A percentile compares a stretch with the other conserved stretches of the same genome.
These are phyloP conservation scores for Stomorhina lunata DNA, from an alignment of 2,888 invertebrate genomes.

Conservation along the genomic window DNA sequence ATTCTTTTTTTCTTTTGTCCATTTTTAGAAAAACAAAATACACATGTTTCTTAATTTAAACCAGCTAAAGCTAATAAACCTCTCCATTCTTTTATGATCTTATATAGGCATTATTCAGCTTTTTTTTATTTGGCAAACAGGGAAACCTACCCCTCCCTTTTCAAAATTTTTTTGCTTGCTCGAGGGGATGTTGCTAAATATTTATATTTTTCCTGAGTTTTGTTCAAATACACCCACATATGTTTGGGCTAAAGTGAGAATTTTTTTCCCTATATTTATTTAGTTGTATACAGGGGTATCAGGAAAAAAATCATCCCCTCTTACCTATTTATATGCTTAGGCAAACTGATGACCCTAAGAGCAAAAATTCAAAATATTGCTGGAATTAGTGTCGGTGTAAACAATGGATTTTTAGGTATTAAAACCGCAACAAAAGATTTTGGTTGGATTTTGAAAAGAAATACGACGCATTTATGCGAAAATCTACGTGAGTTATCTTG, in stretches of 20 bases:
- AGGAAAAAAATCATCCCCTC: constrained; percentile 26
- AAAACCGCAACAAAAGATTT: constrained; percentile 32
- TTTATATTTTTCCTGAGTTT: constrained; percentile 5
- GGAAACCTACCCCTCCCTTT: not conserved
- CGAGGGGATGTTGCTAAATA: constrained; percentile 35
- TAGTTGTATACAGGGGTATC: not conserved
- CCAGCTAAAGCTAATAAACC: constrained; percentile 64
- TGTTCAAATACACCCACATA: constrained; percentile 35
- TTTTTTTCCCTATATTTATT: not conserved
- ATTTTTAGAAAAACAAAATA: constrained; percentile 16
- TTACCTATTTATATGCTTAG: not conserved
- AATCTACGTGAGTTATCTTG: too few species aligned
- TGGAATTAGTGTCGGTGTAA: constrained; percentile 20
- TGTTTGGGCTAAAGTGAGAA: constrained; percentile 24
- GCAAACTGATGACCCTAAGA: not conserved
- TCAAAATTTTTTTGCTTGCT: not conserved
- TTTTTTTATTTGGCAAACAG: not conserved
- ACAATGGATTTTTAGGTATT: constrained; percentile 11
- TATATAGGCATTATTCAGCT: too few species aligned
- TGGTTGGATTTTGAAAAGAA: not conserved
- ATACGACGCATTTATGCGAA: too few species aligned
- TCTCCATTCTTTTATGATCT: not conserved
- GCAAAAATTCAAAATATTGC: constrained; percentile 50
- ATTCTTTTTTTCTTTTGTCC: not conserved
- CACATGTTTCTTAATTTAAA: constrained; percentile 65